Evolutionary conservation across 1,140 invertebrate genomes (phyloP), one percentile per base, ranked within the genome.

Genomic region (Halictus rubicundus): DNA sequence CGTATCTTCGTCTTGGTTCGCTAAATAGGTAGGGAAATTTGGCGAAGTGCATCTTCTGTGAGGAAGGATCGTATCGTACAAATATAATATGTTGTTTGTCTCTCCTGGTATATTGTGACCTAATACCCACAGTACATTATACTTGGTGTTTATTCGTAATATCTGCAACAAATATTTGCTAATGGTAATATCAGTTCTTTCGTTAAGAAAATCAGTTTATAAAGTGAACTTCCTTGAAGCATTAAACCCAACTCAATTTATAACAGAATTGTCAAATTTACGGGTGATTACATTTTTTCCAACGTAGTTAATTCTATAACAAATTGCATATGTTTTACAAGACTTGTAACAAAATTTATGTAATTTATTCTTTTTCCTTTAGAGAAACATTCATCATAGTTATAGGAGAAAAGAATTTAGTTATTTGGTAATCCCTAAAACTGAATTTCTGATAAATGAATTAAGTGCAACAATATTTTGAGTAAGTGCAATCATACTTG

Each of bases 111-210:
- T 94, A 46, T 93, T 94, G 12, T 94, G 94, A n/a, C 98, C 98
- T 82, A 94, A 91, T 14, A 99, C 96, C 94, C 96, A 99, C 27
- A 99, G 93, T 0, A 99, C 95, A 94, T 99, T 99, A 89, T 98
- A 96, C 90, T 98, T 97, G 19, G 96, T 98, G 91, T 99, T 99
- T 57, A 99, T 98, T 81, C 98, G 95, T 91, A 97, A 94, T 85
- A 99, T 96, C 95, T 96, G 88, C 25, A 93, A 75, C 68, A 89
- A 81, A 63, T 88, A 82, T 57, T 66, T 60, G 37, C 70, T 32
- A 63, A 70, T 57, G n/a, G 19, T 27, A 49, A 60, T 52, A 80
- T 69, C 42, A 60, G 59, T 19, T 25, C 37, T 76, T 42, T 66
- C 6, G 3, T 32, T 42, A 42, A 21, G n/a, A 49, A 68, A n/a